Evolutionary conservation across 64 coral and sea anemone genomes (phyloP).

Genomic region (Stylophora pistillata): DNA sequence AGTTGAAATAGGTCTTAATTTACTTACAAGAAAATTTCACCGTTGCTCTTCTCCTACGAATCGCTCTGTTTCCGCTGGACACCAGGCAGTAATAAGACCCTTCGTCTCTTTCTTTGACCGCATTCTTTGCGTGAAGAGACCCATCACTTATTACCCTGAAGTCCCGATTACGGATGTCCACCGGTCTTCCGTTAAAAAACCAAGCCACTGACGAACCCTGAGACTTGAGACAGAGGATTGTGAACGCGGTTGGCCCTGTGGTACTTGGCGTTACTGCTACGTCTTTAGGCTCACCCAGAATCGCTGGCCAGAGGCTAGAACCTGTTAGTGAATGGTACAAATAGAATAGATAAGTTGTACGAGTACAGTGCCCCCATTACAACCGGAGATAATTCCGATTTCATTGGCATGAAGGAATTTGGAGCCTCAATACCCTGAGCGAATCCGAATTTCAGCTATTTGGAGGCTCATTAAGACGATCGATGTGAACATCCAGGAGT

Average conservation of each 20-base stretch:
- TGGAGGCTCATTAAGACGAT: no score
- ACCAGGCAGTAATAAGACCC: constrained; percentile 75
- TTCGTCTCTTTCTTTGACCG: constrained; percentile 60
- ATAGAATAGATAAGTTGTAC: neutral
- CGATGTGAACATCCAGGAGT: no score
- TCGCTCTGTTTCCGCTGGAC: constrained; percentile 33
- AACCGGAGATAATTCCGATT: no score
- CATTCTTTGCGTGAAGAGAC: constrained; percentile 69
- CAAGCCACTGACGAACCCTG: constrained; percentile 44
- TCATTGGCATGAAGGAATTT: no score
- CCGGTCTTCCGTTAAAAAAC: constrained; percentile 46
- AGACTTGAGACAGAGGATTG: constrained; percentile 69
- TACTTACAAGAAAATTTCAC: constrained; percentile 91
- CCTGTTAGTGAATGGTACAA: constrained; percentile 29
- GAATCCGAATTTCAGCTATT: no score
- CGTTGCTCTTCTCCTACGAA: constrained; percentile 62
- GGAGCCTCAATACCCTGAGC: no score
- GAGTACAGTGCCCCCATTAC: no score
- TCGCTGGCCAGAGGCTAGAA: constrained; percentile 32
- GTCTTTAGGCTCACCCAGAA: constrained; percentile 66
- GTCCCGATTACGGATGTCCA: constrained; percentile 41
- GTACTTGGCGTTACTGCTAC: constrained; percentile 35
- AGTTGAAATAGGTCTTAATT: neutral
- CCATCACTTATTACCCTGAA: constrained; percentile 64
- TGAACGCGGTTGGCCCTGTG: constrained; percentile 38